phyloP scores from a whole-genome alignment of 2,888 invertebrate genomes.

The Polydrusus tereticollis region DNA sequence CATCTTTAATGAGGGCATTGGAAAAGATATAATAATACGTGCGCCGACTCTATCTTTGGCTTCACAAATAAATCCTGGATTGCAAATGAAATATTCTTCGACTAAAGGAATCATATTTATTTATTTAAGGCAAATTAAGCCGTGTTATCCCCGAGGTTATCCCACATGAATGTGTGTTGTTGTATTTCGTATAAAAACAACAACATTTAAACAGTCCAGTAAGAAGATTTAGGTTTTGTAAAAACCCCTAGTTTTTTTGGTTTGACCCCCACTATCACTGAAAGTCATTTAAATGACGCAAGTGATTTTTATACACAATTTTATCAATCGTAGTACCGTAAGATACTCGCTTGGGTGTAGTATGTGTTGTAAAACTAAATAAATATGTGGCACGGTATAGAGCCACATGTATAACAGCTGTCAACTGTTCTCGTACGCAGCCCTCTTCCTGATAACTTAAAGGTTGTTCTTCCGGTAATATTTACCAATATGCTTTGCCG shows the following conservation, averaged over 20 bases:
- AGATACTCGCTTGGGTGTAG: slow-evolving; percentile 42
- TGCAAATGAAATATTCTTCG: no score
- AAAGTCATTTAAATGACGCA: slow-evolving; percentile 11
- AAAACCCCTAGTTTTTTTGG: background rate
- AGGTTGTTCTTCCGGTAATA: slow-evolving; percentile 59
- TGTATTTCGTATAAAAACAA: no score
- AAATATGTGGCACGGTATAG: slow-evolving; percentile 61
- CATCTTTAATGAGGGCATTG: background rate
- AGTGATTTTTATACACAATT: slow-evolving; percentile 43
- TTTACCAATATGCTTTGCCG: slow-evolving; percentile 35
- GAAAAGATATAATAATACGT: background rate
- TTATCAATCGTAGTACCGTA: slow-evolving; percentile 47
- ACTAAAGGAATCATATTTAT: no score
- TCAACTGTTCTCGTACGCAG: slow-evolving; percentile 62
- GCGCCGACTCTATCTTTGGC: background rate
- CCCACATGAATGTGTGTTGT: no score
- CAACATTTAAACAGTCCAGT: no score
- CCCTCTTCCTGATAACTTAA: slow-evolving; percentile 63
- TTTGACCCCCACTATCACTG: background rate
- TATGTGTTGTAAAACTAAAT: slow-evolving; percentile 59
- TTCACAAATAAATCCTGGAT: background rate
- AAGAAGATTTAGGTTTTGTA: background rate
- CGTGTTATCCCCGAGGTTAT: no score
- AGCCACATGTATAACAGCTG: slow-evolving; percentile 65
- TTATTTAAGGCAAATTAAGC: no score